Conservation (phyloP, 2,888 invertebrate species). For the Zhengitettix transpicula region DNA sequence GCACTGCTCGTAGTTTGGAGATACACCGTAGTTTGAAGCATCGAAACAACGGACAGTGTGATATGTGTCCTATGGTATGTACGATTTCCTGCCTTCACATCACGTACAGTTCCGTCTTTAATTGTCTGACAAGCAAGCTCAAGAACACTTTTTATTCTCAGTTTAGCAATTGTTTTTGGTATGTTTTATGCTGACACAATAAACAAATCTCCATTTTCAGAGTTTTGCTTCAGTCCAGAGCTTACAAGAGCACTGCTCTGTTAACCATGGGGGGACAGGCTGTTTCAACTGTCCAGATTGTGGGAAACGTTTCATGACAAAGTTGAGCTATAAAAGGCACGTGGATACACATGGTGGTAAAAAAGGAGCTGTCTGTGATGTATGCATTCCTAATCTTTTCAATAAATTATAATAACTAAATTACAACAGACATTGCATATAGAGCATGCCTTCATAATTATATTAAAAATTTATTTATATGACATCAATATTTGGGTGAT, state of each 20-base stretch:
- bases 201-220: neutral
- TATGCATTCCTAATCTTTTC: constrained; percentile 1
- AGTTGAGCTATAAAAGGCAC: constrained; percentile 10
- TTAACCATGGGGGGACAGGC: constrained; percentile 8
- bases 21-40: constrained; percentile 6
- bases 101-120: too few relatives aligned
- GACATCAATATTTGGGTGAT: too few relatives aligned
- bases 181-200: too few relatives aligned
- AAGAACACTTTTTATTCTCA: too few relatives aligned
- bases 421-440: too few relatives aligned
- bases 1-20: constrained; percentile 1
- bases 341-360: constrained; percentile 10
- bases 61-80: constrained; percentile 6
- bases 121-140: too few relatives aligned
- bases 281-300: constrained; percentile 8
- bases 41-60: constrained; percentile 7
- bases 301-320: constrained; percentile 8
- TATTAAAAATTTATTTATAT: too few relatives aligned
- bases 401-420: too few relatives aligned
- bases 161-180: too few relatives aligned
- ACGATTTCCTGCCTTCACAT: too few relatives aligned
- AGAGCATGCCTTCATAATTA: too few relatives aligned
- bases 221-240: constrained; percentile 7
- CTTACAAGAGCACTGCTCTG: constrained; percentile 10
- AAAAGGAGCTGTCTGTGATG: constrained; percentile 12